A percentile compares a stretch with the other conserved stretches of the same genome.
These are phyloP conservation scores for Merodon equestris DNA, from an alignment of 2,888 invertebrate genomes.

Conservation along the genomic window DNA sequence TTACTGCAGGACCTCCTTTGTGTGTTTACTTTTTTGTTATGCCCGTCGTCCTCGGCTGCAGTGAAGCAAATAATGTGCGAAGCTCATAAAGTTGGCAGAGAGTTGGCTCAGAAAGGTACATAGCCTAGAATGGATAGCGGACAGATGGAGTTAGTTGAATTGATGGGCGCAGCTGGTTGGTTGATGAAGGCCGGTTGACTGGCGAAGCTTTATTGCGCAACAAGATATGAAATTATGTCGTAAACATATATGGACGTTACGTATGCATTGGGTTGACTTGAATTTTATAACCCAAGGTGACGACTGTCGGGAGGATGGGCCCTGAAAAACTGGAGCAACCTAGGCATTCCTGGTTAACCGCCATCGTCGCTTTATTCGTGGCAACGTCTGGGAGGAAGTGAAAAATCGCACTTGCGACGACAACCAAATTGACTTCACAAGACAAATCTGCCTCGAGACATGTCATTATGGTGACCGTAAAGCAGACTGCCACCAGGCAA, in stretches of 20 bases:
- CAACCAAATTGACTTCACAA: slow-evolving; percentile 55
- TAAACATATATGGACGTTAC: slow-evolving; percentile 55
- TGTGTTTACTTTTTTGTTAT: slow-evolving; percentile 1
- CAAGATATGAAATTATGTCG: slow-evolving; percentile 54
- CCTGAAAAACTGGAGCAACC: too few species aligned
- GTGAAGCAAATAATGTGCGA: slow-evolving; percentile 49
- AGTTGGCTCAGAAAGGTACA: too few species aligned
- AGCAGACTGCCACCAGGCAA: slow-evolving; percentile 15
- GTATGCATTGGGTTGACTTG: background rate
- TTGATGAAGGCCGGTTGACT: slow-evolving; percentile 25
- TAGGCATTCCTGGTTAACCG: too few species aligned
- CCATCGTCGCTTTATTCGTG: too few species aligned
- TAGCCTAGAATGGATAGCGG: too few species aligned
- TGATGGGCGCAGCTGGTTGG: slow-evolving; percentile 22
- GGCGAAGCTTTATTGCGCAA: slow-evolving; percentile 50
- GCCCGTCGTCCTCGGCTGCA: slow-evolving; percentile 18
- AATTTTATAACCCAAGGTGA: too few species aligned
- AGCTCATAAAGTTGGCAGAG: slow-evolving; percentile 36
- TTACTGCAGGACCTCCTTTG: slow-evolving; percentile 13
- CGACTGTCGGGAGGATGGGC: too few species aligned
- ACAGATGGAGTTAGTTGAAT: too few species aligned
- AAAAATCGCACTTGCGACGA: too few species aligned
- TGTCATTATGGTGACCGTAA: slow-evolving; percentile 57
- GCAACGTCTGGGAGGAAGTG: too few species aligned
- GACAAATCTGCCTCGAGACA: slow-evolving; percentile 58